Base-by-base conservation (phyloP, 1,140 invertebrate species). In the Sipha flava region DNA sequence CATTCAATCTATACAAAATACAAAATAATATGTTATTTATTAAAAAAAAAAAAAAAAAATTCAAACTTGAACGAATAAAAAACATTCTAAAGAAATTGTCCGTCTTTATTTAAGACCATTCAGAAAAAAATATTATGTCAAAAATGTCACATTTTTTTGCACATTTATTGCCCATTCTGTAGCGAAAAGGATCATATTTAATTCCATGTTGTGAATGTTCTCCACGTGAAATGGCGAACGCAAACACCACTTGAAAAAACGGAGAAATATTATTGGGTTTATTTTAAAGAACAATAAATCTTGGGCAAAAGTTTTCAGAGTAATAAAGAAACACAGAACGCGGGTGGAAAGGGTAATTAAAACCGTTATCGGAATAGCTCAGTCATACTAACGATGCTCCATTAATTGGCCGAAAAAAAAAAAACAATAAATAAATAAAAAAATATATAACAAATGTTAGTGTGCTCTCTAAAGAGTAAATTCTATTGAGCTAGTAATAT, bases 301-400 rank as follows among this genome's bases (percentile, higher is more conserved):
- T 43, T 14, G 34, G 14, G 37, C 0, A 37, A 77, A 77, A 77
- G 52, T 77, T 77, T 59, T 14, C 16, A 29, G 43, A 45, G 31
- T 43, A 52, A 40, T 59, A 59, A 77, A 77, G 73, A 77, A 77
- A 59, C n/a, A 29, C 2, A 9, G n/a, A 21, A 37, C 23, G 52
- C 7, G 34, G 54, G 34, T 52, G n/a, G 26, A 57, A 57, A 57
- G 31, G 34, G 52, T 77, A 77, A 77, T 77, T 77, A 77, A 77
- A 75, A 77, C 52, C 73, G 73, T 77, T 77, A 77, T 77, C 73
- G 73, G 73, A 59, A 77, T 77, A 43, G 47, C 59, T 57, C 73
- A 77, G 73, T 59, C 54, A 12, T 77, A 26, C 73, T 77, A 77
- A 77, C 52, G 73, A 77, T 57, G 52, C 23, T 1, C 52, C 52